Base-by-base conservation (phyloP, 2,888 invertebrate genomes). In the Tetropium fuscum region DNA sequence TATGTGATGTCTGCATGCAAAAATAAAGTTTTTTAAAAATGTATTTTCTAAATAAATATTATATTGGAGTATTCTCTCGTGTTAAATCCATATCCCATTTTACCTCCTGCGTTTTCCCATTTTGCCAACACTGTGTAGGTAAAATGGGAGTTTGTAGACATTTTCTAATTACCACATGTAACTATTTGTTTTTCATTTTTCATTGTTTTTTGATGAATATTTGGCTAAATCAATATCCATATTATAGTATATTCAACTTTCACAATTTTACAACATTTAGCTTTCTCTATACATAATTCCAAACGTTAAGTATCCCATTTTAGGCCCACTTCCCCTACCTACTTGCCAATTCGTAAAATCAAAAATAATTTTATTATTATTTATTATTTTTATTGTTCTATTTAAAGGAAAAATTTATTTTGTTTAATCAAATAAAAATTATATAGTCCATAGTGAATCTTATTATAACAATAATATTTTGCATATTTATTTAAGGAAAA, bases 71-170 rank as follows among this genome's bases (percentile, higher is more conserved):
- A 22, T 49, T 36, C 22, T 32, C 18, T 20, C 16, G 11, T 38
- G 19, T 49, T 38, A 49, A 20, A 5, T 36, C 38, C 32, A 13
- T 30, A 47, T 47, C 47, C 47, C 47, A 47, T 47, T 47, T 47
- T 40, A 40, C 18, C 38, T 40, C 10, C 18, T 40, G 16, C 16
- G 6, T 8, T 40, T 15, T 40, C 18, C 47, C 30, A 47, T 47
- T 47, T 47, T 30, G 32, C 47, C 47, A 13, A 44, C 44, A 44
- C 27, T 25, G 10, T 44, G 1, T 44, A 27, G 44, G 44, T 16
- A 30, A 47, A 47, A 47, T 30, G 47, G 18, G 38, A 16, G 10
- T 8, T n/a, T 40, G 18, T 18, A 40, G 16, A 18, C 10, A 40
- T 18, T 40, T 40, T 36, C 7, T 40, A 15, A 13, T 40, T 15